These are phyloP conservation scores for Apocrypta bakeri DNA, from an alignment of 1,140 invertebrate species.

Conservation along the genomic window DNA sequence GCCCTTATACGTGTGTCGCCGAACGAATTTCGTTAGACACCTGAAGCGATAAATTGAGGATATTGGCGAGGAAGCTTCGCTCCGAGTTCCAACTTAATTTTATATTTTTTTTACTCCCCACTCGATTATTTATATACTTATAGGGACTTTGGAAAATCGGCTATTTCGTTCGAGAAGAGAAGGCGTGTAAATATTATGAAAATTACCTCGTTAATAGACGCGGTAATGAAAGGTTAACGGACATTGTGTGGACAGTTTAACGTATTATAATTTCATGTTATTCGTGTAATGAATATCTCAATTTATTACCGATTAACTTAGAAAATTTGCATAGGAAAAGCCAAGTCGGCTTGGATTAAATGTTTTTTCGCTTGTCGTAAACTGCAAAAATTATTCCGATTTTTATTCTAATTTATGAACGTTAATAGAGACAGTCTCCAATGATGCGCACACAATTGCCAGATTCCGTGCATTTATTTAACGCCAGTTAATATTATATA, in stretches of 20 bases:
- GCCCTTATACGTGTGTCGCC: neutral
- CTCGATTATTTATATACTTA: no score
- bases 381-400: neutral
- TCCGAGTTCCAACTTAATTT: no score
- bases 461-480: no score
- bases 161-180: no score
- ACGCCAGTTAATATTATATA: no score
- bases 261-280: neutral
- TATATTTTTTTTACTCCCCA: no score
- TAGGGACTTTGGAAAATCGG: neutral
- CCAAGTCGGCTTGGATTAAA: neutral
- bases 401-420: neutral
- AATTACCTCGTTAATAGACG: neutral
- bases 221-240: neutral
- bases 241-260: neutral
- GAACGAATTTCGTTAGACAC: slow-evolving; percentile 6
- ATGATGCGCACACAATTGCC: no score
- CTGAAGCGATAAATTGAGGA: neutral
- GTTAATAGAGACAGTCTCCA: neutral
- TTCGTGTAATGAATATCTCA: neutral
- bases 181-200: neutral
- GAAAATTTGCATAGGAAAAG: neutral
- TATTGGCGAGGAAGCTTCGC: neutral
- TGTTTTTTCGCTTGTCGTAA: neutral
- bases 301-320: neutral